Evolutionary conservation across 2,888 invertebrate species (phyloP), one percentile per base, ranked within the genome.

Genomic region (Aphidoletes aphidimyza): DNA sequence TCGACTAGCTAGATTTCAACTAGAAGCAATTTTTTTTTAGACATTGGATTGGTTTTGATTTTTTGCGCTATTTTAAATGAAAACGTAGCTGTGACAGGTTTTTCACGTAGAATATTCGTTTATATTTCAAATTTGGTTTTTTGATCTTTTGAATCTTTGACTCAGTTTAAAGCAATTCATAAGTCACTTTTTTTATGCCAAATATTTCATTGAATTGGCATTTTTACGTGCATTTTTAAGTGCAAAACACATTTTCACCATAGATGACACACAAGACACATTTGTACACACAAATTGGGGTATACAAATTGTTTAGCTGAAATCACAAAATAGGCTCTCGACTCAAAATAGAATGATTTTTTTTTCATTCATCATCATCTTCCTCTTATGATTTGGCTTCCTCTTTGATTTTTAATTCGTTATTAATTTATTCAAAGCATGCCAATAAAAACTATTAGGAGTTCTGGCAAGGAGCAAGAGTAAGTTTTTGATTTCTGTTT

Each of bases 381-480:
- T 47, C 17, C 47, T 54, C 22, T 54, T 54, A 54, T 54, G 54
- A 54, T 54, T 54, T 30, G 30, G 69, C n/a, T 69, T 69, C 14
- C 8, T n/a, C 81, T 36, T 81, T 81, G 22, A 81, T 81, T 81
- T 59, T 81, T 37, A 36, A 81, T 81, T 81, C 37, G 26, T 37
- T 81, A 37, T 81, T 81, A 17, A 81, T 81, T 81, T 81, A 81
- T 81, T 84, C 42, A 47, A 84, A 84, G 84, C 84, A 84, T 84
- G 84, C 84, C 34, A 47, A 47, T 49, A 49, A 84, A 84, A n/a
- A n/a, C n/a, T 84, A n/a, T n/a, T 84, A 42, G 84, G 49, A 84
- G 34, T 49, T 30, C 47, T 84, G 49, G n/a, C 34, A 84, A 84
- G 47, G 49, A 84, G 30, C 11, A 83, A 42, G 83, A 42, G 83